Base-by-base conservation (phyloP, 2,888 invertebrate genomes). In the Orthonychiurus folsomi region DNA sequence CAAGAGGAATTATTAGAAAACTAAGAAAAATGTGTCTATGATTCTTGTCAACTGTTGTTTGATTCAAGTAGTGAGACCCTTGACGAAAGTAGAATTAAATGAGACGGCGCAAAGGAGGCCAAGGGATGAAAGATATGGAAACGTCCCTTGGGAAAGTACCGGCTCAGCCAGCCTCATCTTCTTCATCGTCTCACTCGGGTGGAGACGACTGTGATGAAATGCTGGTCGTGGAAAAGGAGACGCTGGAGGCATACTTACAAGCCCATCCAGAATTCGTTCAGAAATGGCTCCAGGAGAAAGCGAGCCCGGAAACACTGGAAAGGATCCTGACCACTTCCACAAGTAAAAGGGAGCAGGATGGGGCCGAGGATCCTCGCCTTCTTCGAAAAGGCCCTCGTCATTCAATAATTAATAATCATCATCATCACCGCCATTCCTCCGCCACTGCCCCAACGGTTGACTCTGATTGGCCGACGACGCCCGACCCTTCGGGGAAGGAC, bases 241-340 rank as follows among this genome's bases (percentile, higher is more conserved):
- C 68, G 59, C 62, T 71, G 18, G 69, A 69, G 56, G 66, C 64
- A 48, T 72, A 72, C 55, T 63, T 84, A 66, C 84, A 85, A 72
- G 78, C 81, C 60, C 86, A 88, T 76, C 85, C 86, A 1, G 83
- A 58, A 81, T 88, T 73, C 57, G 66, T 75, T 12, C 89, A 89
- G 76, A 82, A 83, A 74, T 91, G 89, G 86, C 79, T 90, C 69
- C 82, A 83, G 61, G 87, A 89, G 71, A 85, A 85, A 75, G 89
- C 89, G 9, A 82, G 83, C 63, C 79, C 82, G 1, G 86, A 87
- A 69, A 82, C 86, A 68, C 78, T 85, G 68, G 79, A 81, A 69
- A 80, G 83, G n/a, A 20, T 52, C 9, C 20, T 23, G 12, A 52
- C 20, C 9, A 52, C 52, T 23, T 52, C 52, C n/a, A 52, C 21